Evolutionary conservation across 2,797 vertebrate genomes (phyloP).

Genomic region (Sebastes vulpes): DNA sequence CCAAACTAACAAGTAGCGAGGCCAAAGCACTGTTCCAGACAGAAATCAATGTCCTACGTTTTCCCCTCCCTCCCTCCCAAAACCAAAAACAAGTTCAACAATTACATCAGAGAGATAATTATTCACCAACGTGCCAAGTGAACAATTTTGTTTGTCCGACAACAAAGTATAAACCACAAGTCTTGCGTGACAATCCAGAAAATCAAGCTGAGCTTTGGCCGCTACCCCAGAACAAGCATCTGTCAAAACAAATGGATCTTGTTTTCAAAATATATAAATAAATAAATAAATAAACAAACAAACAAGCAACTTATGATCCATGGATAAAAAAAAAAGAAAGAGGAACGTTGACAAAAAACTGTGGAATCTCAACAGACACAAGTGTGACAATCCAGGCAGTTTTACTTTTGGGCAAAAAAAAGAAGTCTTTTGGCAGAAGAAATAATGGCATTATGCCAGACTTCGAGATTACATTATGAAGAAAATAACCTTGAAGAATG

Average conservation of each 20-base stretch:
- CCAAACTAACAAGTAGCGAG: conserved; percentile 24
- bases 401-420: conserved; percentile 19
- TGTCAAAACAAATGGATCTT: conserved; percentile 88
- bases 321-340: conserved; percentile 49
- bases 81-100: conserved; percentile 67
- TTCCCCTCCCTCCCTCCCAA: not conserved
- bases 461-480: conserved; percentile 27
- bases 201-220: conserved; percentile 87
- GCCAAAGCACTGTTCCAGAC: conserved; percentile 35
- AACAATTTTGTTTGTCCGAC: conserved; percentile 85
- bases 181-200: conserved; percentile 84
- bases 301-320: conserved; percentile 73
- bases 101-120: conserved; percentile 76
- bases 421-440: conserved; percentile 41
- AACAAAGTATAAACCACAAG: conserved; percentile 84
- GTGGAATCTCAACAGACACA: conserved; percentile 68
- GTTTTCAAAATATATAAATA: conserved; percentile 79
- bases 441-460: conserved; percentile 51
- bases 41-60: conserved; percentile 38
- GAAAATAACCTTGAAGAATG: conserved; percentile 20
- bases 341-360: conserved; percentile 60
- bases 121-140: conserved; percentile 82
- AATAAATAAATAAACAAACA: conserved; percentile 55
- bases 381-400: conserved; percentile 49
- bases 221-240: conserved; percentile 87